Conservation (phyloP, 1,140 invertebrate genomes). For the Neodiprion fabricii region DNA sequence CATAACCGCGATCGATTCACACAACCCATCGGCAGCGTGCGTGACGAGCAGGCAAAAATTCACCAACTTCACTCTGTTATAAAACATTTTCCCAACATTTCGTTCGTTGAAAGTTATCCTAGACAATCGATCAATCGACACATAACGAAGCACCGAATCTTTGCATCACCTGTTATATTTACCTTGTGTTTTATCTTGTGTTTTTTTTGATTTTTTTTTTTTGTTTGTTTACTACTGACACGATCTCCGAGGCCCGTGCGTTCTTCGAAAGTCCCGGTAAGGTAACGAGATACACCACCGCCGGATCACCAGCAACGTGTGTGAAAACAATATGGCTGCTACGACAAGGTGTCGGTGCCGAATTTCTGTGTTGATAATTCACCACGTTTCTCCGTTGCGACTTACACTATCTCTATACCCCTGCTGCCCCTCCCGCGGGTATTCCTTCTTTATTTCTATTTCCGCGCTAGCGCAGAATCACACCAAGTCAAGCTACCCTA, state of each 20-base stretch:
- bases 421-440: slow-evolving; percentile 24
- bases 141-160: too few relatives aligned
- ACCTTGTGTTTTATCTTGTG: slow-evolving; percentile 30
- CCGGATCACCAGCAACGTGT: slow-evolving; percentile 35
- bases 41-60: too few relatives aligned
- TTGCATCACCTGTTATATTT: slow-evolving; percentile 29
- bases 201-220: too few relatives aligned
- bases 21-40: neutral
- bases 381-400: neutral
- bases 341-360: slow-evolving; percentile 30
- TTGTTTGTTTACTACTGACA: neutral
- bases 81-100: too few relatives aligned
- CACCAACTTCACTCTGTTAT: neutral
- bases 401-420: neutral
- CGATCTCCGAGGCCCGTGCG: slow-evolving; percentile 21
- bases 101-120: neutral
- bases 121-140: neutral
- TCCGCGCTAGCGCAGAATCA: slow-evolving; percentile 37
- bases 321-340: slow-evolving; percentile 47
- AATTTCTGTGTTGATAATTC: slow-evolving; percentile 43
- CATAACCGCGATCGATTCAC: slow-evolving; percentile 3
- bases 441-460: neutral
- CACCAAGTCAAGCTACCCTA: neutral
- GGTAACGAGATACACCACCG: slow-evolving; percentile 29
- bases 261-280: slow-evolving; percentile 18